A percentile compares a stretch with the other conserved stretches of the same genome.
Evolutionary conservation across 1,140 invertebrate species (phyloP).

Genomic region (Euwallacea fornicatus): DNA sequence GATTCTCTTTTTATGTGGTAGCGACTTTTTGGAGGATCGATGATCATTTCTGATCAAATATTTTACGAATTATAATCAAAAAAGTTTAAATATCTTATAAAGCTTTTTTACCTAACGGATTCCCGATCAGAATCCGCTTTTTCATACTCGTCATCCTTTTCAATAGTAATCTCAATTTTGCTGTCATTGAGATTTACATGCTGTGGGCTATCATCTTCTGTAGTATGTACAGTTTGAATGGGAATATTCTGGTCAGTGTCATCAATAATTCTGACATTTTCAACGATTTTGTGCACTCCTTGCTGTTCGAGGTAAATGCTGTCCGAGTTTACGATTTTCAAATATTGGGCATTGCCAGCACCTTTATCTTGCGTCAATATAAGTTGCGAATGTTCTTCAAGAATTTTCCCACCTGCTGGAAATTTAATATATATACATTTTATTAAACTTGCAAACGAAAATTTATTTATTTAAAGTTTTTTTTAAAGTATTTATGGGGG

Average conservation of each 20-base stretch:
- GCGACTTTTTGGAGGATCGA: conserved; percentile 59
- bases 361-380: conserved; percentile 47
- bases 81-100: not conserved
- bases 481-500: no score
- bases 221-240: conserved; percentile 20
- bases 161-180: conserved; percentile 34
- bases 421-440: not conserved
- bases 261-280: conserved; percentile 37
- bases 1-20: conserved; percentile 70
- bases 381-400: conserved; percentile 45
- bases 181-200: conserved; percentile 17
- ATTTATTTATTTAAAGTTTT: no score
- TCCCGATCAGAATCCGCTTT: conserved; percentile 48
- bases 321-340: conserved; percentile 51
- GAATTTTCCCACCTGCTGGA: conserved; percentile 39
- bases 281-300: conserved; percentile 41
- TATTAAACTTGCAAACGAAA: no score
- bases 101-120: conserved; percentile 30
- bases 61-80: not conserved
- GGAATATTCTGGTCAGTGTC: conserved; percentile 28
- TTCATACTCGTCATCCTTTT: conserved; percentile 49
- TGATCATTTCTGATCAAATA: conserved; percentile 48
- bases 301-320: conserved; percentile 47
- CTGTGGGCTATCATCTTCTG: conserved; percentile 2
- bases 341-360: conserved; percentile 41